Base-by-base conservation (phyloP, 2,888 invertebrate species). In the Lissonota sp. region DNA sequence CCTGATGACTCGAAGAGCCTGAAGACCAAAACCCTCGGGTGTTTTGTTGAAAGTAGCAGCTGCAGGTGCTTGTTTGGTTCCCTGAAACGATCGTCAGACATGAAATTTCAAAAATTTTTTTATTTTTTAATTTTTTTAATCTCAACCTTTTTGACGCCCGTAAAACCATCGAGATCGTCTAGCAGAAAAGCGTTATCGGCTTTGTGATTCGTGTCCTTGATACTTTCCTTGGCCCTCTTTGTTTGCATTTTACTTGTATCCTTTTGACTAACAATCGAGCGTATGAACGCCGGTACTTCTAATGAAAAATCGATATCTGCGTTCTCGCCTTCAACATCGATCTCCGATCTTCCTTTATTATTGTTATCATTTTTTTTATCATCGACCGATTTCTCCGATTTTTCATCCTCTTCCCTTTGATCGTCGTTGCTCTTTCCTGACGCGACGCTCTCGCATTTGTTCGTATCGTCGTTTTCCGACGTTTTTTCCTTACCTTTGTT, bases 11-110 rank as follows among this genome's bases (percentile, higher is more conserved):
- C 44, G 37, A 16, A 79, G 67, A 3, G 81, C 84, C 55, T 79
- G 73, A 16, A 55, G 63, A 6, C 84, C 84, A 26, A 76, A 82
- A 5, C 49, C 78, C 39, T 84, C 84, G 0, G 85, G 77, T 8
- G 81, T 83, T 69, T 79, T 80, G 55, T 37, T 26, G 16, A 69
- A 69, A 40, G 16, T 77, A 6, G 16, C 42, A n/a, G n/a, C 26
- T 1, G 26, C 26, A 26, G n/a, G n/a, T n/a, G 58, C 62, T 39
- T 53, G 60, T 58, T 79, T 84, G 1, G 66, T 64, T 49, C 73
- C 75, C 83, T 82, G 44, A 12, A 71, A 78, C 37, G 44, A 8
- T 55, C 14, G 37, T 16, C 16, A 46, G 12, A 10, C 12, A 12
- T 1, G 0, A 12, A 49, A 58, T 46, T 40, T 26, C 0, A 8